Percentiles rank a stretch among this genome's conserved stretches.
Evolutionary conservation across 2,888 invertebrate species (phyloP).

Genomic region (Dinocampus coccinellae): DNA sequence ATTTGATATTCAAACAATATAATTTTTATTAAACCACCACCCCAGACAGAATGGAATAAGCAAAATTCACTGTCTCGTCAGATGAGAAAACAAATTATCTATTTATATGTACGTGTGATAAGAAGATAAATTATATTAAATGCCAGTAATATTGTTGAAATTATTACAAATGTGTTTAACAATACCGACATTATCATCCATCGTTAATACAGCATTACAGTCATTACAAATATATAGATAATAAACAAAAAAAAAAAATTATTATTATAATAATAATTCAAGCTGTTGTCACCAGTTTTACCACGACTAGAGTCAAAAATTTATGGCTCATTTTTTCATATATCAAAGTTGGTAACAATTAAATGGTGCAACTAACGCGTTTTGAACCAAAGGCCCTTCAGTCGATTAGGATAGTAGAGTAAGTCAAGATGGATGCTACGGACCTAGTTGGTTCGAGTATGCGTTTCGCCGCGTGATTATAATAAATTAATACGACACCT

Average conservation of each 20-base stretch:
- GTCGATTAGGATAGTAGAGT: conserved; percentile 41
- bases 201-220: not conserved
- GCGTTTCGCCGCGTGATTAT: conserved; percentile 60
- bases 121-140: too few relatives aligned
- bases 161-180: too few relatives aligned
- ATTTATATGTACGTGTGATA: too few relatives aligned
- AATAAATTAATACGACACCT: conserved; percentile 16
- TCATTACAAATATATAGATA: not conserved
- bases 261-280: not conserved
- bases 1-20: not conserved
- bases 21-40: too few relatives aligned
- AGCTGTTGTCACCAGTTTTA: not conserved
- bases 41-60: too few relatives aligned
- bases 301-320: not conserved
- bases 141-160: too few relatives aligned
- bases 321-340: not conserved
- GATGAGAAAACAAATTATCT: too few relatives aligned
- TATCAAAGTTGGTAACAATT: not conserved
- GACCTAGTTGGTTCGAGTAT: conserved; percentile 49
- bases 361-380: not conserved
- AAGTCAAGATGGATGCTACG: conserved; percentile 63
- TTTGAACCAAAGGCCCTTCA: conserved; percentile 21
- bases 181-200: not conserved
- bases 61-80: too few relatives aligned
- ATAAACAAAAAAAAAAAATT: not conserved